phyloP scores from a whole-genome alignment of 1,140 invertebrate species.

The Cardiocondyla obscurior region DNA sequence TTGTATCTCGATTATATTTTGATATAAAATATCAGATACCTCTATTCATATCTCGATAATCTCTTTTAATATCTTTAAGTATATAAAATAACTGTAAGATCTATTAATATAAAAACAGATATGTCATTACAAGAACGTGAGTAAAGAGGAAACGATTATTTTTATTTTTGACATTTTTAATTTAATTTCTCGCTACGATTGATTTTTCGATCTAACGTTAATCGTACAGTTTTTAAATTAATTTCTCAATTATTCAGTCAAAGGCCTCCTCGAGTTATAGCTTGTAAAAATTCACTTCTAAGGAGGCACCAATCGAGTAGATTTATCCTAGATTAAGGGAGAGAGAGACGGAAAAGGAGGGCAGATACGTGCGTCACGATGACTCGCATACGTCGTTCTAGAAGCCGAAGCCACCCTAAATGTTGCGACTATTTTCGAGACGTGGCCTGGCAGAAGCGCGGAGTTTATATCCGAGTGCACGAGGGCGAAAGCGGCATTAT shows the following conservation, averaged over 20 bases:
- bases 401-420: slow-evolving; percentile 63
- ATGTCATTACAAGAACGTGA: neutral
- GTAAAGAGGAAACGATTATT: neutral
- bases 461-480: slow-evolving; percentile 67
- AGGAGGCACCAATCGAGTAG: neutral
- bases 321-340: neutral
- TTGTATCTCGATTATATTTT: neutral
- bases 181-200: neutral
- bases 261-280: neutral
- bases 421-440: slow-evolving; percentile 71
- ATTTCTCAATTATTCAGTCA: neutral
- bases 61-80: neutral
- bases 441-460: slow-evolving; percentile 66
- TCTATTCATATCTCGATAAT: neutral
- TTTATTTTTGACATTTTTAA: neutral
- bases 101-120: neutral
- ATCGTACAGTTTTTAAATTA: too few relatives aligned
- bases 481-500: slow-evolving; percentile 56
- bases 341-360: neutral
- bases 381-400: slow-evolving; percentile 30
- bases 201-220: too few relatives aligned
- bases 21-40: neutral
- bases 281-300: neutral
- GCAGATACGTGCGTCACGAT: neutral
- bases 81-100: neutral